Conservation (phyloP, 2,113 vertebrate genomes). For the Poecile atricapillus region DNA sequence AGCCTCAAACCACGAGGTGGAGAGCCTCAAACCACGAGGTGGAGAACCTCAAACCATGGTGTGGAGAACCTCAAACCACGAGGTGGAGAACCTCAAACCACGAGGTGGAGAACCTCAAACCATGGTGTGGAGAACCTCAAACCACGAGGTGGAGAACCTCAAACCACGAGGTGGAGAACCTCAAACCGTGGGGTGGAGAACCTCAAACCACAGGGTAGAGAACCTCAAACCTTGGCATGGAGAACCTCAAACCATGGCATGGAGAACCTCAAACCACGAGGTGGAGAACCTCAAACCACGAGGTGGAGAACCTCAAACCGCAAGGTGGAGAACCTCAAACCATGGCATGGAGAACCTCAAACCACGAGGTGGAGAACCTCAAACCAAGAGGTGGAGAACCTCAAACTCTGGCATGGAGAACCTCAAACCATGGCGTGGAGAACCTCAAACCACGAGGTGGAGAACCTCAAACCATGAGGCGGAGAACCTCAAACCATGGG, state of each 20-base stretch:
- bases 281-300: fast-evolving
- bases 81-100: background rate
- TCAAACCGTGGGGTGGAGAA: fast-evolving
- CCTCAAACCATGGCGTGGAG: background rate
- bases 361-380: fast-evolving
- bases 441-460: fast-evolving
- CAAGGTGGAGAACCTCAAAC: fast-evolving
- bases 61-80: no score
- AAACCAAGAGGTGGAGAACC: fast-evolving
- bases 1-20: fast-evolving
- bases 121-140: no score
- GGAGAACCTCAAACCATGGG: fast-evolving
- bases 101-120: fast-evolving
- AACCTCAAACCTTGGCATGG: fast-evolving
- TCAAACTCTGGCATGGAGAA: background rate
- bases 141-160: fast-evolving
- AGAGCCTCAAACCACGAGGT: fast-evolving
- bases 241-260: no score
- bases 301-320: background rate
- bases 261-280: no score
- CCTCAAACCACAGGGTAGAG: fast-evolving
- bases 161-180: fast-evolving
- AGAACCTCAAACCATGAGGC: background rate
- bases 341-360: background rate
- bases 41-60: background rate